Evolutionary conservation across 2,113 vertebrate genomes (phyloP), one percentile per base, ranked within the genome.

Genomic region (Sinocyclocheilus grahami): DNA sequence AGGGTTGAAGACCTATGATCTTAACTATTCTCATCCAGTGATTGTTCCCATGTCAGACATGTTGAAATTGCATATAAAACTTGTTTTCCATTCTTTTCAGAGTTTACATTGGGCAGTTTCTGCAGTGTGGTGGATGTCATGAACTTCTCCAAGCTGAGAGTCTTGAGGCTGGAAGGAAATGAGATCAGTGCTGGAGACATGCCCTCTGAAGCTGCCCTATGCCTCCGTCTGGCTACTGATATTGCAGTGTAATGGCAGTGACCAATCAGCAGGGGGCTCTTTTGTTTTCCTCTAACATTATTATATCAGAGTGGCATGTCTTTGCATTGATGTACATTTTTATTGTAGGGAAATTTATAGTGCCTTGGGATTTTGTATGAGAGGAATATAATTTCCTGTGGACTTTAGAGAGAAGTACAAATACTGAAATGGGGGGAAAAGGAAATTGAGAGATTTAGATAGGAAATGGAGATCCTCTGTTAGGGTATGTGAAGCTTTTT

Each of bases 51-150:
- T 78, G 5, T 13, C 22, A 30, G 0, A 51, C 22, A 83, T 71
- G 27, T 83, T 83, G 18, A 58, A 42, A 62, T 58, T 58, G 27
- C 5, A 48, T 27, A 8, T 53, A 3, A 11, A 42, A 20, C n/a
- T 27, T 22, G 60, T 67, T 18, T 80, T 16, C 78, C 20, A 22
- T 46, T 48, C 1, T 0, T 82, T 65, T 71, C 78, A 99, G 98
- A 99, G 90, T 98, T 99, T 92, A 96, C 96, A 85, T 90, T 99
- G 93, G 96, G 96, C 86, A 99, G 97, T 78, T 98, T 99, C 95
- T 99, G 98, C 94, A 94, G 91, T 16, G 78, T 95, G 55, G 93
- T 97, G 88, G 97, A 99, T 0, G 93, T 97, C 74, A 92, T 95
- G 90, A 98, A 96, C 92, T 99, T 97, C 95, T 99, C 97, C 69